Evolutionary conservation across 2,797 vertebrate species (phyloP).

Genomic region (Anguilla obscura): DNA sequence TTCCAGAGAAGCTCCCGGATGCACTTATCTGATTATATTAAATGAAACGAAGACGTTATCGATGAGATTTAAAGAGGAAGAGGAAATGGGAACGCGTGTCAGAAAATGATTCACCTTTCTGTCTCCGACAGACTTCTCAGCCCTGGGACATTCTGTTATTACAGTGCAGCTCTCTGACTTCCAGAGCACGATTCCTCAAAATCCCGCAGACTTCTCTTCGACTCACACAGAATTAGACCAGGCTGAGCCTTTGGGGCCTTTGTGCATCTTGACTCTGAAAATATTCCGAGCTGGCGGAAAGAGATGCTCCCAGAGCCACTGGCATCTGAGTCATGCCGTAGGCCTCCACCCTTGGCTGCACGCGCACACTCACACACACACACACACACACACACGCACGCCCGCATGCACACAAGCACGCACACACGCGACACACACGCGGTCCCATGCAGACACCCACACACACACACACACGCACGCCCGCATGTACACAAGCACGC

Average conservation of each 20-base stretch:
- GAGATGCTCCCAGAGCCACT: constrained; percentile 66
- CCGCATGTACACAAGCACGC: constrained; percentile 19
- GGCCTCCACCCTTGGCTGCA: constrained; percentile 5
- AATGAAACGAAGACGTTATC: neutral
- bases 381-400: constrained; percentile 43
- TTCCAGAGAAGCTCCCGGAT: neutral
- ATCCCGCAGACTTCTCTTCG: constrained; percentile 55
- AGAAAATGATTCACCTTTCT: neutral
- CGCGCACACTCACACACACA: constrained; percentile 22
- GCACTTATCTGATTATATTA: neutral
- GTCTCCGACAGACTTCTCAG: neutral
- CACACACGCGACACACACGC: neutral
- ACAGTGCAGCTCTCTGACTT: neutral
- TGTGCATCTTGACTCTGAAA: constrained; percentile 64
- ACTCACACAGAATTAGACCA: constrained; percentile 49
- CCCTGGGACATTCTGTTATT: neutral
- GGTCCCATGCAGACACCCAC: neutral
- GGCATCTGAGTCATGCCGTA: constrained; percentile 67
- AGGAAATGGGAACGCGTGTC: neutral
- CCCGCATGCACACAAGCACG: constrained; percentile 5
- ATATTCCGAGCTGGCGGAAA: constrained; percentile 73
- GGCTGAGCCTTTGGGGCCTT: constrained; percentile 58
- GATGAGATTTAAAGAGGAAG: neutral
- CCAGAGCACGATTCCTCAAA: constrained; percentile 44
- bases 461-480: constrained; percentile 14